A percentile compares a stretch with the other conserved stretches of the same genome.
phyloP scores from a whole-genome alignment of 1,140 invertebrate species.

The Ostrea denselamellosa region DNA sequence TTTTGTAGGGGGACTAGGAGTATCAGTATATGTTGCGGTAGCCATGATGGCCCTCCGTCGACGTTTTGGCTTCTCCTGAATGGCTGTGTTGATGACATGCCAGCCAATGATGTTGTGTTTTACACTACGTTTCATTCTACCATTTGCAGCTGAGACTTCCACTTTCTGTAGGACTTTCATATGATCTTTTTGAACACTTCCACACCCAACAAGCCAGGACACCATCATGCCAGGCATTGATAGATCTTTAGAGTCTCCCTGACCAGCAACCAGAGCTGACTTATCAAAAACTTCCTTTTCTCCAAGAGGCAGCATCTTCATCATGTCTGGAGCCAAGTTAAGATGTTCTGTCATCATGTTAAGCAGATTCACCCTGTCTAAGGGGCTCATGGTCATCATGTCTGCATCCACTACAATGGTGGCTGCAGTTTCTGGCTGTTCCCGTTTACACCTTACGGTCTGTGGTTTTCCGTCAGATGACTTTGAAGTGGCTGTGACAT shows the following conservation, averaged over 20 bases:
- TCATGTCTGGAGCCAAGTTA: constrained; percentile 73
- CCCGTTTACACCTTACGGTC: constrained; percentile 68
- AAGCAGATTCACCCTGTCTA: constrained; percentile 66
- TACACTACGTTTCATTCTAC: constrained; percentile 83
- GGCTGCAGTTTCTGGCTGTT: constrained; percentile 74
- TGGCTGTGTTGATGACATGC: constrained; percentile 81
- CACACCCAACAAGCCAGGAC: constrained; percentile 86
- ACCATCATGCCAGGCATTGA: constrained; percentile 80
- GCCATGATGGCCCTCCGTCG: constrained; percentile 58
- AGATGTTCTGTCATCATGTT: constrained; percentile 69
- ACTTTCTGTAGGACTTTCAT: constrained; percentile 82
- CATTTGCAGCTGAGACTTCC: constrained; percentile 83
- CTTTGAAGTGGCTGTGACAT: constrained; percentile 44
- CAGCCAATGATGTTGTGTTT: constrained; percentile 84
- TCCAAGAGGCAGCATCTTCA: constrained; percentile 79
- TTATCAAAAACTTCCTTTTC: constrained; percentile 74
- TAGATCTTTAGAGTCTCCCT: constrained; percentile 81
- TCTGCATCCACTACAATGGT: constrained; percentile 76
- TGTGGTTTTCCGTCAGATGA: constrained; percentile 59
- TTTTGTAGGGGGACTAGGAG: constrained; percentile 66
- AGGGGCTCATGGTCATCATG: constrained; percentile 64
- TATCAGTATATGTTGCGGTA: constrained; percentile 62
- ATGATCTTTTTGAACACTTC: constrained; percentile 82
- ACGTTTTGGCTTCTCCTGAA: constrained; percentile 71
- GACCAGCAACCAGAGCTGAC: constrained; percentile 82